Evolutionary conservation across 37 sponge, comb jelly and placozoan genomes (phyloP), one percentile per base, ranked within the genome.

Genomic region (Eunapius fragilis): DNA sequence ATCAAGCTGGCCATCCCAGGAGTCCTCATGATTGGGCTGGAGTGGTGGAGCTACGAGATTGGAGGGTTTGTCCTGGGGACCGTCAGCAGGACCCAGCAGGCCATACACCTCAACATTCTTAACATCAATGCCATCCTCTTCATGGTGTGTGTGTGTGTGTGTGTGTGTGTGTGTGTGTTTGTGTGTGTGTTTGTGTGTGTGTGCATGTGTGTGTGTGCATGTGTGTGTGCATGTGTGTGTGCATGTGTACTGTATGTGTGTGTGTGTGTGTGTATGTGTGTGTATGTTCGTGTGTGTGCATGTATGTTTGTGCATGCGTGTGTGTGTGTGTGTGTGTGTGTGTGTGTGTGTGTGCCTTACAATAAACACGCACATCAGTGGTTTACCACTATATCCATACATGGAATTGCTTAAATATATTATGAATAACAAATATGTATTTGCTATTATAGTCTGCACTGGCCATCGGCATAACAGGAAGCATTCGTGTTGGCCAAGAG

Each of bases 401-500:
- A n/a, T n/a, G n/a, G n/a, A n/a, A n/a, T n/a, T n/a, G n/a, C n/a
- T n/a, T n/a, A n/a, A n/a, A n/a, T n/a, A n/a, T n/a, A n/a, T n/a
- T n/a, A n/a, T n/a, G n/a, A n/a, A n/a, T n/a, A n/a, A n/a, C n/a
- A n/a, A n/a, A n/a, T n/a, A n/a, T 27, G 32, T 11, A 11, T 35
- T 45, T 1, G 11, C 32, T 69, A 31, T 31, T 67, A 31, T 68
- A 89, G 89, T 28, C 49, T 28, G 37, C 84, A 2, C 19, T 89
- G 34, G 80, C 85, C 13, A 35, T 92, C 7, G 35, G 70, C 23
- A 75, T 92, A 0, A 82, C 92, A 27, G 82, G 45, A 14, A 32
- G 86, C 24, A 76, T 92, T 24, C 45, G 92, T 35, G 89, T 92
- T 13, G 92, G 92, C 0, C 88, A 92, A 67, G 85, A 81, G 48